Evolutionary conservation across 1,140 invertebrate species (phyloP), one percentile per base, ranked within the genome.

Genomic region (Euura saliciscinereae): DNA sequence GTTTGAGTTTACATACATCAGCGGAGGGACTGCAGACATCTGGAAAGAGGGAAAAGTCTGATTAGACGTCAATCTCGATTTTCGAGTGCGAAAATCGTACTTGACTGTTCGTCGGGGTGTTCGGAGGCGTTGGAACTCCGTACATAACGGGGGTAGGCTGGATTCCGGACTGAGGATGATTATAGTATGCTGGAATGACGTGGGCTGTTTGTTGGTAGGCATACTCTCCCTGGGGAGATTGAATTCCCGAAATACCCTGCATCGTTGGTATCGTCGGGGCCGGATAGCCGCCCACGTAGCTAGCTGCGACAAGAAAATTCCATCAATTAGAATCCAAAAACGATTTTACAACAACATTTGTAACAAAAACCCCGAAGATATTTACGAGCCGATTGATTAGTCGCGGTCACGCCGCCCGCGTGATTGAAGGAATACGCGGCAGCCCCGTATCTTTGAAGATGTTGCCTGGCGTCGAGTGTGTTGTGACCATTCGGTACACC

Each of bases 1-100:
- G 11, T 82, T 79, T 7, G 85, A 86, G 74, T 87, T 87, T 3
- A 87, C 81, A 10, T 86, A 87, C 85, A 87, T 87, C 70, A 87
- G 70, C n/a, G 86, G 85, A n/a, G 86, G 84, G 71, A 87, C 77
- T 45, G 78, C 81, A 7, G 86, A 81, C 78, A 87, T 85, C 84
- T 86, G 67, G 66, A 75, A 28, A 71, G 42, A 71, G 64, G 0
- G 1, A 28, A 28, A 28, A 28, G 0, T 28, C 28, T 1, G 28
- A 28, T 28, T 1, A 28, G 28, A 28, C 28, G 28, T 28, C 28
- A 28, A 6, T 43, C 13, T 74, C 13, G 66, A n/a, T 71, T 8
- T 43, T 46, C 43, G 65, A 42, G 6, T 28, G 28, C 28, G 28
- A 28, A 28, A 44, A 69, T 46, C 42, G 72, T 73, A 82, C 83